Evolutionary conservation across 2,797 vertebrate species (phyloP).

Genomic region (Sus cebifrons): DNA sequence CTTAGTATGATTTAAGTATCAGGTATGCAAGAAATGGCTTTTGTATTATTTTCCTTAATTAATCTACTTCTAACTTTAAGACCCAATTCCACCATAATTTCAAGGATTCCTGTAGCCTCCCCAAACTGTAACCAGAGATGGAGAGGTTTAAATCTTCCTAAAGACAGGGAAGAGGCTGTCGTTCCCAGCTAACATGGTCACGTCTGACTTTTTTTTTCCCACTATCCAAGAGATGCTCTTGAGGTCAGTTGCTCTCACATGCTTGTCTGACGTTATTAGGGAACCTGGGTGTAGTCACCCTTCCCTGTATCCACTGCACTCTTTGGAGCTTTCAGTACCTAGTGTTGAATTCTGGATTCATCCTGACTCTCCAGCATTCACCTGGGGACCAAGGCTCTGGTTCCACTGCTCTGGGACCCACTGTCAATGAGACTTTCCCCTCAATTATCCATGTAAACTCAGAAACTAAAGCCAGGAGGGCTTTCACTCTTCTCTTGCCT

Average conservation of each 20-base stretch:
- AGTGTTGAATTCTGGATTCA: not conserved
- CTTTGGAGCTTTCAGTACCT: not conserved
- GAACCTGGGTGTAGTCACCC: not conserved
- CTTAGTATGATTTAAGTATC: conserved; percentile 27
- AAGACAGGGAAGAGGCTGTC: not conserved
- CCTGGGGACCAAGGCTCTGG: not conserved
- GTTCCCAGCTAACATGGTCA: not conserved
- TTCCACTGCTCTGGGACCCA: not conserved
- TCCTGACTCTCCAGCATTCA: not conserved
- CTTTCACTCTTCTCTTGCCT: not conserved
- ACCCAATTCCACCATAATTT: not conserved
- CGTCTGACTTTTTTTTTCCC: not conserved
- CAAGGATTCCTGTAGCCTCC: not conserved
- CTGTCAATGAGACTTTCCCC: rapidly evolving
- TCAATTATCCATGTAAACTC: not conserved
- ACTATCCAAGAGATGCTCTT: not conserved
- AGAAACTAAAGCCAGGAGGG: not conserved
- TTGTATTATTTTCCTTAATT: conserved; percentile 13
- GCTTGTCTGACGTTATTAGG: not conserved
- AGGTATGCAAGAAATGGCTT: conserved; percentile 14
- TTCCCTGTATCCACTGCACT: not conserved
- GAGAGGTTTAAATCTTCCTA: not conserved
- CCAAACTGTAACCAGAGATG: not conserved
- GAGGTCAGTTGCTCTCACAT: not conserved
- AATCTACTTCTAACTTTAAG: conserved; percentile 45